Base-by-base conservation (phyloP, 2,797 vertebrate species). In the Novumbra hubbsi region DNA sequence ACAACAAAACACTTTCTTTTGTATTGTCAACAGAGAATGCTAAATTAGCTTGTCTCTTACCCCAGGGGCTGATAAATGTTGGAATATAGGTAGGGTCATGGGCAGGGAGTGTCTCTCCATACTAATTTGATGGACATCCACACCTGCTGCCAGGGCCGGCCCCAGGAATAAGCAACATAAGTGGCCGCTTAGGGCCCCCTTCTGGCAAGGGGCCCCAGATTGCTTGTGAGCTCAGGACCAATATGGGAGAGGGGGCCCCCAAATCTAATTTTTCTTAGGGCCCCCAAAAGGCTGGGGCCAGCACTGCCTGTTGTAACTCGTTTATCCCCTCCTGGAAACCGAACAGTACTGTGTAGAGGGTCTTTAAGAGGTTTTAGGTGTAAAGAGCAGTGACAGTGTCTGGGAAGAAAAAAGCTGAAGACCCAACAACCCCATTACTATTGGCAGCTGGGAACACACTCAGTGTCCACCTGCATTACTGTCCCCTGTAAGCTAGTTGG, bases 91-190 rank as follows among this genome's bases (percentile, higher is more conserved):
- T 50, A 64, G 48, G 75, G 52, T 65, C 32, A 60, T 48, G 66
- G 80, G 69, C 57, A 57, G 70, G 41, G n/a, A n/a, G n/a, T n/a
- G n/a, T n/a, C 52, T 21, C 52, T 80, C 73, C 76, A 71, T 68
- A 9, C 21, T 90, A 90, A 93, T 88, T 81, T 90, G 89, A 94
- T 92, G 81, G 81, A 81, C 85, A 92, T 81, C 89, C 92, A 85
- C 91, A 94, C 85, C 88, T n/a, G n/a, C n/a, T n/a, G n/a, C n/a
- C n/a, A n/a, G n/a, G n/a, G n/a, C n/a, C n/a, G n/a, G n/a, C n/a
- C n/a, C n/a, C n/a, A n/a, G n/a, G n/a, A n/a, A n/a, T n/a, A n/a
- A n/a, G n/a, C n/a, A n/a, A n/a, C n/a, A n/a, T n/a, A n/a, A n/a
- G n/a, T n/a, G n/a, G n/a, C n/a, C n/a, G n/a, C n/a, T n/a, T n/a